These are phyloP conservation scores for Gallinago media DNA, from an alignment of 2,113 vertebrate species.

Conservation along the genomic window DNA sequence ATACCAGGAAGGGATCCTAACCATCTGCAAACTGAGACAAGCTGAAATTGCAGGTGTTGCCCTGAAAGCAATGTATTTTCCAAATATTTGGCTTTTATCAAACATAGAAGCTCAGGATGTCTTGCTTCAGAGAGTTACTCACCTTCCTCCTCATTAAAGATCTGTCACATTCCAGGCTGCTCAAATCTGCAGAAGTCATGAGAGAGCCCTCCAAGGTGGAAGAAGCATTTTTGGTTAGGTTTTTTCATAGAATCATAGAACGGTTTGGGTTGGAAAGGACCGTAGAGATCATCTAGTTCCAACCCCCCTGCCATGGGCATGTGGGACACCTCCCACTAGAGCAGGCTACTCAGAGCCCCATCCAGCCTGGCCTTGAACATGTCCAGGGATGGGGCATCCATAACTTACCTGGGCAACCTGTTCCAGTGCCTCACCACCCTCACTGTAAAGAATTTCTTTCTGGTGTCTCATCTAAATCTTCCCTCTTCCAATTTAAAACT, in stretches of 20 bases:
- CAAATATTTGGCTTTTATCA: not conserved
- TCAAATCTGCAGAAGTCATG: not conserved
- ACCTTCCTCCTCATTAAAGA: not conserved
- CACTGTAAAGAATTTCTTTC: too few relatives aligned
- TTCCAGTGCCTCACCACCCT: too few relatives aligned
- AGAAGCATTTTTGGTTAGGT: not conserved
- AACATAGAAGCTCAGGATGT: accelerated
- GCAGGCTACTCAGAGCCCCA: too few relatives aligned
- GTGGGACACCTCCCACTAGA: too few relatives aligned
- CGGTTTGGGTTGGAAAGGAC: too few relatives aligned
- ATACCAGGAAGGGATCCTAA: not conserved
- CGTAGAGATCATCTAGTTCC: too few relatives aligned
- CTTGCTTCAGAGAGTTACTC: not conserved
- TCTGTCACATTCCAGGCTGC: not conserved
- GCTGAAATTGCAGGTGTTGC: not conserved
- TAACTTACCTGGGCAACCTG: too few relatives aligned
- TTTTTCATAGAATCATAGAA: not conserved
- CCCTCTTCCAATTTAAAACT: too few relatives aligned
- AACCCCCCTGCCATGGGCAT: too few relatives aligned
- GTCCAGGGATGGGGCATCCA: too few relatives aligned
- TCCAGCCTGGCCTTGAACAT: too few relatives aligned
- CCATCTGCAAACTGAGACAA: accelerated
- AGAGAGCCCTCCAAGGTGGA: not conserved
- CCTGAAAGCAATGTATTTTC: not conserved
- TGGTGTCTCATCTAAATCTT: too few relatives aligned